phyloP scores from a whole-genome alignment of 2,797 vertebrate species.

The Philypnodon macrostomus region DNA sequence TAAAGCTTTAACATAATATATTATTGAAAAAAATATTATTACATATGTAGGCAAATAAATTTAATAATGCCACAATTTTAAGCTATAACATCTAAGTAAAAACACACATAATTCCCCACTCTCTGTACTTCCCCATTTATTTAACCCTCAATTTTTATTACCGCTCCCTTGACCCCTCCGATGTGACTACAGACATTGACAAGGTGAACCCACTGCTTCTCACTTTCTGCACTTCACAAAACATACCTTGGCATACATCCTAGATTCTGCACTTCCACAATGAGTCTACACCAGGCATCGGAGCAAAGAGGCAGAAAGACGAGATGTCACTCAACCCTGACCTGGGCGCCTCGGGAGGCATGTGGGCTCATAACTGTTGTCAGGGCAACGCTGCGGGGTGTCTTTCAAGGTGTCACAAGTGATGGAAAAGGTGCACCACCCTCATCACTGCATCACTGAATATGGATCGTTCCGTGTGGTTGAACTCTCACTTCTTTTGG shows the following conservation, averaged over 20 bases:
- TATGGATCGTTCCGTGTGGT: conserved; percentile 61
- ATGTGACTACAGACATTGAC: conserved; percentile 4
- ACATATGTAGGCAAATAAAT: too few relatives aligned
- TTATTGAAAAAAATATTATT: too few relatives aligned
- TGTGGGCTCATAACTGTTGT: conserved; percentile 58
- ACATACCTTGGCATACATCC: conserved; percentile 20
- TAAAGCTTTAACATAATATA: too few relatives aligned
- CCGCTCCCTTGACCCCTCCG: conserved; percentile 19
- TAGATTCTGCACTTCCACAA: conserved; percentile 33
- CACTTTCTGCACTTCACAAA: background rate
- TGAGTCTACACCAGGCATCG: conserved; percentile 37
- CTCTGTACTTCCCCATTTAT: conserved; percentile 25
- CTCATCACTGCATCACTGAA: conserved; percentile 52
- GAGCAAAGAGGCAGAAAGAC: conserved; percentile 53
- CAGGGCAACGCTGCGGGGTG: conserved; percentile 58
- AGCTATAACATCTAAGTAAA: too few relatives aligned
- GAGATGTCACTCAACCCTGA: conserved; percentile 66
- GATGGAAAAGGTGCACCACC: conserved; percentile 47
- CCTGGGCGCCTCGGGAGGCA: conserved; percentile 38
- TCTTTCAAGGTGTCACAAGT: conserved; percentile 71
- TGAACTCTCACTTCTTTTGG: conserved; percentile 37
- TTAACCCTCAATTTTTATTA: conserved; percentile 37
- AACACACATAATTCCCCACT: too few relatives aligned
- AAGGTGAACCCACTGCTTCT: conserved; percentile 1
- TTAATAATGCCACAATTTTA: too few relatives aligned